These are phyloP conservation scores for Nephrocerus scutellatus DNA, from an alignment of 2,888 invertebrate species.

Conservation along the genomic window DNA sequence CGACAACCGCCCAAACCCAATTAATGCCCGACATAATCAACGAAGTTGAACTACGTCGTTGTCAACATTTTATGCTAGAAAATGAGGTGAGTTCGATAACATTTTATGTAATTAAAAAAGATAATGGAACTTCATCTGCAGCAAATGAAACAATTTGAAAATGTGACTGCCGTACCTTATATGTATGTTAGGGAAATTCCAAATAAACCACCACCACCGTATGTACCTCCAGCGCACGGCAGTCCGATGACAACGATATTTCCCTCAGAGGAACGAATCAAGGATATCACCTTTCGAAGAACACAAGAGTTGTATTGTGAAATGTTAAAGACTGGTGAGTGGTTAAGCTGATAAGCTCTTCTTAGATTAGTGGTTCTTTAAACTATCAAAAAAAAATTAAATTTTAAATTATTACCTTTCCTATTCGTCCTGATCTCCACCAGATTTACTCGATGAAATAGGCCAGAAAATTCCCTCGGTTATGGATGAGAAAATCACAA, in stretches of 20 bases:
- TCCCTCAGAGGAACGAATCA: conserved; percentile 38
- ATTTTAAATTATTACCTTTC: neutral
- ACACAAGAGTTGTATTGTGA: conserved; percentile 36
- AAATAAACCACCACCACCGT: conserved; percentile 70
- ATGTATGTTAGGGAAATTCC: conserved; percentile 60
- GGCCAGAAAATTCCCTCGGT: conserved; percentile 33
- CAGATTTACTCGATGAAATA: conserved; percentile 32
- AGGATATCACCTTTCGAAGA: conserved; percentile 37
- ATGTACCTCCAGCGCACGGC: conserved; percentile 56
- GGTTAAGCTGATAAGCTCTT: neutral
- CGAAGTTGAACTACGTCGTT: conserved; percentile 57
- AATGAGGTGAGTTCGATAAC: conserved; percentile 50
- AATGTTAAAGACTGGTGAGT: conserved; percentile 36
- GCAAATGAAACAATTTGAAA: conserved; percentile 56
- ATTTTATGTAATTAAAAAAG: neutral
- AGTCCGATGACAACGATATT: conserved; percentile 43
- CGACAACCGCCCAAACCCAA: conserved; percentile 16
- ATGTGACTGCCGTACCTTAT: conserved; percentile 38
- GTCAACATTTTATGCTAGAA: conserved; percentile 58
- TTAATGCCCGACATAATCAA: conserved; percentile 44
- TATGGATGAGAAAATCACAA: conserved; percentile 41
- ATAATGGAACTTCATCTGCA: too few relatives aligned
- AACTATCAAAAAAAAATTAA: neutral
- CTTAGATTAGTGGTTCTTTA: neutral
- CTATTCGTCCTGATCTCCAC: conserved; percentile 1